Percentiles rank a stretch among this genome's conserved stretches.
phyloP scores from a whole-genome alignment of 2,797 vertebrate species.

The Gallinago solitaria region DNA sequence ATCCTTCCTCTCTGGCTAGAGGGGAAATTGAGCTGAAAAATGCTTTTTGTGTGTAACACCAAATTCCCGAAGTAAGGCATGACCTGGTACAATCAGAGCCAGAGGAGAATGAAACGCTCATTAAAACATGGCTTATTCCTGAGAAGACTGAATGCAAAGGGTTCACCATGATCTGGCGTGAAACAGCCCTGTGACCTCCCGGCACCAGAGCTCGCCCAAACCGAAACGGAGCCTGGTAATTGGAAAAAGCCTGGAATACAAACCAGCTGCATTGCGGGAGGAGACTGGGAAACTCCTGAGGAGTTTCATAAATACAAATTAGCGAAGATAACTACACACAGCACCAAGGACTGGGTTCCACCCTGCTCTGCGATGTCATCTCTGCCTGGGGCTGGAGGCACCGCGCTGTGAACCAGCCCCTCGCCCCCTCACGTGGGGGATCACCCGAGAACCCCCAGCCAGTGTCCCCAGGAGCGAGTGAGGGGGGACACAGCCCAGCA shows the following conservation, averaged over 20 bases:
- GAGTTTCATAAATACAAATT: not conserved
- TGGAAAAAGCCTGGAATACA: not conserved
- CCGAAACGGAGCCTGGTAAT: not conserved
- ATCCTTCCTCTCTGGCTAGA: not conserved
- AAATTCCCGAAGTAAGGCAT: not conserved
- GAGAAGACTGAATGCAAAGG: not conserved
- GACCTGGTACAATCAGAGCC: not conserved
- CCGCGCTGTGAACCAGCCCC: not conserved
- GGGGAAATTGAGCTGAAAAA: not conserved
- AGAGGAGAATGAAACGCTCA: fast-evolving
- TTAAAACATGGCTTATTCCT: not conserved
- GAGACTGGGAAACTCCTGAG: not conserved
- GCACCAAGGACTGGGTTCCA: not conserved
- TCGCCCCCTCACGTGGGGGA: fast-evolving
- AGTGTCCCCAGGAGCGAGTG: fast-evolving
- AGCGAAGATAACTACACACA: not conserved
- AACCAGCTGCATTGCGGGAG: not conserved
- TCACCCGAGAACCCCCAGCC: fast-evolving
- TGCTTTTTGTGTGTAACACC: fast-evolving
- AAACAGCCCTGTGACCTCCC: not conserved
- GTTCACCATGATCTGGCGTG: fast-evolving
- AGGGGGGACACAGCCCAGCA: not conserved
- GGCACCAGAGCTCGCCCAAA: not conserved
- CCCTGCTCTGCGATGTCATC: not conserved
- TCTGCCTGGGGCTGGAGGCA: fast-evolving